A percentile compares a stretch with the other conserved stretches of the same genome.
Conservation (phyloP, 2,797 vertebrate species). For the Diplodus puntazzo region DNA sequence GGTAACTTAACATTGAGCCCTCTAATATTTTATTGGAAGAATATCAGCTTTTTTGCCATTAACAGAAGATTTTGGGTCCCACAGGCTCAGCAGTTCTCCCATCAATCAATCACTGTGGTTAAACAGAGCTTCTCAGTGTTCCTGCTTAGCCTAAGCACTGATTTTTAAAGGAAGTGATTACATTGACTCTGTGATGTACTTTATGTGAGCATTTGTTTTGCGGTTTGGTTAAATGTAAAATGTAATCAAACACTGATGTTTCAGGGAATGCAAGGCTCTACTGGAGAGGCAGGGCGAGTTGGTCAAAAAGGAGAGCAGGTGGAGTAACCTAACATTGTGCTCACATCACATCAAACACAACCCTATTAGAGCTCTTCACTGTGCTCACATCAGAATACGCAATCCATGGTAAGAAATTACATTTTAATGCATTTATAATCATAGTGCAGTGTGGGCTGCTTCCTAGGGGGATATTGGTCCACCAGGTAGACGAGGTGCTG, state of each 20-base stretch:
- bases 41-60: too few relatives aligned
- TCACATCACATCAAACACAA: not conserved
- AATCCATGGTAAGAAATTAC: not conserved
- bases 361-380: not conserved
- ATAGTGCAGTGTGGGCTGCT: constrained; percentile 18
- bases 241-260: constrained; percentile 29
- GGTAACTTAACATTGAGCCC: too few relatives aligned
- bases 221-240: not conserved
- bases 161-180: too few relatives aligned
- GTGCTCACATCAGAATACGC: not conserved
- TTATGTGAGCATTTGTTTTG: too few relatives aligned
- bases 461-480: constrained; percentile 84
- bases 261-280: constrained; percentile 82
- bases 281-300: constrained; percentile 71
- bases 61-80: too few relatives aligned
- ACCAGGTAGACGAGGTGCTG: constrained; percentile 76
- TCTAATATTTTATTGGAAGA: too few relatives aligned
- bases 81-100: too few relatives aligned
- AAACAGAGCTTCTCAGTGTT: too few relatives aligned
- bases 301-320: constrained; percentile 89
- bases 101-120: too few relatives aligned
- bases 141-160: too few relatives aligned
- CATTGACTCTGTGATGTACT: too few relatives aligned
- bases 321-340: constrained; percentile 6
- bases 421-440: not conserved